Evolutionary conservation across 2,113 vertebrate species (phyloP).

Genomic region (Elachura formosa): DNA sequence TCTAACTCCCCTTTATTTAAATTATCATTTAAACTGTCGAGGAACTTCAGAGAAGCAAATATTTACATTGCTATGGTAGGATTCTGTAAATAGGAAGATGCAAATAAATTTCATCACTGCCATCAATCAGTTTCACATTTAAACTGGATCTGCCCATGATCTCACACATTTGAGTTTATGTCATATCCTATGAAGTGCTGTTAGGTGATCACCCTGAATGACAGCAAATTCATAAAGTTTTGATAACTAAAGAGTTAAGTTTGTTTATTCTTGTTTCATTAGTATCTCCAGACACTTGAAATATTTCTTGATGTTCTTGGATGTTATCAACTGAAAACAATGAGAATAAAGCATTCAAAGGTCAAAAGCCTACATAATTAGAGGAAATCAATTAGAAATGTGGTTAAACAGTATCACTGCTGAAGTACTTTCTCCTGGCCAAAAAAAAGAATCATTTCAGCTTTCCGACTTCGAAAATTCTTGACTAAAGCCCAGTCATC

Average conservation of each 20-base stretch:
- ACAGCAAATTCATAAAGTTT: slow-evolving; percentile 64
- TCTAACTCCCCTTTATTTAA: background rate
- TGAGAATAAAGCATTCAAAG: slow-evolving; percentile 62
- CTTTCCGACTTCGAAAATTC: background rate
- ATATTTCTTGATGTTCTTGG: slow-evolving; percentile 64
- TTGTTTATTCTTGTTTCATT: slow-evolving; percentile 58
- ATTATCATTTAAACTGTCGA: background rate
- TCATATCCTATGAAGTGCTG: background rate
- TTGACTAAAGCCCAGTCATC: background rate
- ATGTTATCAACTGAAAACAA: slow-evolving; percentile 71
- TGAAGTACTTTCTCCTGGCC: background rate
- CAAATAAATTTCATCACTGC: background rate
- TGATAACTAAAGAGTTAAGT: slow-evolving; percentile 46
- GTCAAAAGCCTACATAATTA: slow-evolving; percentile 69
- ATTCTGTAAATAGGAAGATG: background rate
- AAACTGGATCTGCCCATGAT: background rate
- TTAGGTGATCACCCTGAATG: slow-evolving; percentile 50
- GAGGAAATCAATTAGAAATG: slow-evolving; percentile 73
- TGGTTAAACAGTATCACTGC: slow-evolving; percentile 26
- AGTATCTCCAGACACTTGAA: slow-evolving; percentile 45
- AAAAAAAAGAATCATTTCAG: background rate
- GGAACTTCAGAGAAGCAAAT: slow-evolving; percentile 13
- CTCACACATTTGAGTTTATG: background rate
- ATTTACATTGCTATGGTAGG: background rate
- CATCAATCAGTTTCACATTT: background rate